These are phyloP conservation scores for Pelochelys cantorii DNA, from an alignment of 2,797 vertebrate species.

Conservation along the genomic window DNA sequence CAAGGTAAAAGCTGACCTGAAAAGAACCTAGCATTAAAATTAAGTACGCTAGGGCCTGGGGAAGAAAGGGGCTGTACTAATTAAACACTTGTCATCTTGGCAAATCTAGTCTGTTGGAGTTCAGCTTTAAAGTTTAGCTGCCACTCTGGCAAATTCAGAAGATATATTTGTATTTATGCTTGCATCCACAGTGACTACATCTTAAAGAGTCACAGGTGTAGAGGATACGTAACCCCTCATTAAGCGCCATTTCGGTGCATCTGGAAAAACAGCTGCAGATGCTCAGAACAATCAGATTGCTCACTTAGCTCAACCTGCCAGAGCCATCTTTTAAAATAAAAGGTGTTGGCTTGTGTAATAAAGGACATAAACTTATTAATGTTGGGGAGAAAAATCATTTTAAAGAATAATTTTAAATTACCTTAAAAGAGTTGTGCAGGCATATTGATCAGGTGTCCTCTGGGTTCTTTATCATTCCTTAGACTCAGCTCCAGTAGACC, in stretches of 20 bases:
- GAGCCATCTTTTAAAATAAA: background rate
- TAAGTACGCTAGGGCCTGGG: background rate
- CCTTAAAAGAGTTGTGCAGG: background rate
- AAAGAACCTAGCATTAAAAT: background rate
- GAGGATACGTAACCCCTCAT: background rate
- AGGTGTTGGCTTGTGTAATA: background rate
- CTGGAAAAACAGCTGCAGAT: background rate
- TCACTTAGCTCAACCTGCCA: background rate
- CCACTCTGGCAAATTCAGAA: background rate
- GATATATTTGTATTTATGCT: background rate
- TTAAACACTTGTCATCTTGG: background rate
- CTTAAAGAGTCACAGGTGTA: background rate
- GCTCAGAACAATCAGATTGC: background rate
- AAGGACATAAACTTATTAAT: background rate
- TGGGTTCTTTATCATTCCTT: background rate
- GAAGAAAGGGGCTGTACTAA: background rate
- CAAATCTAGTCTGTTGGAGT: background rate
- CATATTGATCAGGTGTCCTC: background rate
- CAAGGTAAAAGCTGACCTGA: background rate
- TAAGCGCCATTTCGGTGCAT: background rate
- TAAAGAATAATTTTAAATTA: background rate
- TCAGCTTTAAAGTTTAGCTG: background rate
- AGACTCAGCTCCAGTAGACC: background rate
- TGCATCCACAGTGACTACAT: background rate
- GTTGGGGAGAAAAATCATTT: background rate